These are phyloP conservation scores for Epinotia demarniana DNA, from an alignment of 2,888 invertebrate genomes.

Conservation along the genomic window DNA sequence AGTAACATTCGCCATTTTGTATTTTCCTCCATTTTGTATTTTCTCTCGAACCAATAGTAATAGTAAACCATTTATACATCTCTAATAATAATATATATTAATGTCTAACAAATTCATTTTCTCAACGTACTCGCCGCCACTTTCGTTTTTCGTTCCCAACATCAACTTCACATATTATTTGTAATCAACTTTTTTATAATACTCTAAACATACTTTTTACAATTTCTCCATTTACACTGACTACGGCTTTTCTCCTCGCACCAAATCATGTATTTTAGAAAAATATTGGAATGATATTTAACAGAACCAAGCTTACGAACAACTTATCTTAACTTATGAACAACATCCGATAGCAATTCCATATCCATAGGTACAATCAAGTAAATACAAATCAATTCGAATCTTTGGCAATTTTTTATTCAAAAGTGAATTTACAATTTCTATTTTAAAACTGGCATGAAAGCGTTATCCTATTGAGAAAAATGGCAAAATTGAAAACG, in stretches of 20 bases:
- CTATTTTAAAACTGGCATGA: slow-evolving; percentile 68
- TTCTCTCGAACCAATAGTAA: slow-evolving; percentile 80
- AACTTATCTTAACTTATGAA: slow-evolving; percentile 45
- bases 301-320: slow-evolving; percentile 59
- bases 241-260: slow-evolving; percentile 71
- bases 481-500: slow-evolving; percentile 73
- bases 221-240: slow-evolving; percentile 72
- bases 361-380: slow-evolving; percentile 57
- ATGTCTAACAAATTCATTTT: slow-evolving; percentile 84
- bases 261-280: slow-evolving; percentile 74
- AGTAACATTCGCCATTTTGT: slow-evolving; percentile 83
- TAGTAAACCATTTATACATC: slow-evolving; percentile 84
- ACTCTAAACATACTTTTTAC: slow-evolving; percentile 82
- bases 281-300: slow-evolving; percentile 80
- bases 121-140: slow-evolving; percentile 78
- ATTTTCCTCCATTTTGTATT: slow-evolving; percentile 73
- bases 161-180: slow-evolving; percentile 73
- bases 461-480: slow-evolving; percentile 78
- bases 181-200: slow-evolving; percentile 79
- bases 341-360: slow-evolving; percentile 66
- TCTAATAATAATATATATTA: slow-evolving; percentile 84
- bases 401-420: slow-evolving; percentile 83
- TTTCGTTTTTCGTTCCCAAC: slow-evolving; percentile 75
- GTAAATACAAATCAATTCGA: slow-evolving; percentile 72
- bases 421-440: slow-evolving; percentile 84